A percentile compares a stretch with the other conserved stretches of the same genome.
These are phyloP conservation scores for Meandrusa payeni DNA, from an alignment of 2,888 invertebrate genomes.

Conservation along the genomic window DNA sequence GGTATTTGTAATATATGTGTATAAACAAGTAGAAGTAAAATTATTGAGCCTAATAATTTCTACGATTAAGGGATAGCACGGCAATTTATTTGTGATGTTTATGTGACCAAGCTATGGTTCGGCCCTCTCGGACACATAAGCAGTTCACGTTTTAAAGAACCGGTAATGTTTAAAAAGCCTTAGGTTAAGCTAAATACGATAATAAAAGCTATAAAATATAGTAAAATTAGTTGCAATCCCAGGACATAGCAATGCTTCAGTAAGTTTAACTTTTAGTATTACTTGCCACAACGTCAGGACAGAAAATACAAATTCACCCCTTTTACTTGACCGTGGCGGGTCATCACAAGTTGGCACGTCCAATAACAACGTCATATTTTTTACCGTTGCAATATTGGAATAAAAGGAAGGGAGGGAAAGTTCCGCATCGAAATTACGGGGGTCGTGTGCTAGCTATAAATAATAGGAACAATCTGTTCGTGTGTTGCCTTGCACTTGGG, in stretches of 20 bases:
- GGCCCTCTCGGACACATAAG: too few relatives aligned
- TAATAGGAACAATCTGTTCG: constrained; percentile 74
- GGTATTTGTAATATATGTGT: too few relatives aligned
- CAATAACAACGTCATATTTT: constrained; percentile 79
- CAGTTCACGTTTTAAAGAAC: too few relatives aligned
- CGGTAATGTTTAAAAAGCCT: too few relatives aligned
- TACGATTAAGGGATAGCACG: too few relatives aligned
- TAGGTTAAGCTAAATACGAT: too few relatives aligned
- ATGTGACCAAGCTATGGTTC: too few relatives aligned
- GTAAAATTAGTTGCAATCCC: constrained; percentile 28
- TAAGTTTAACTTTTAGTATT: constrained; percentile 28
- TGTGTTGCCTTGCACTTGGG: constrained; percentile 33
- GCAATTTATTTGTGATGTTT: too few relatives aligned
- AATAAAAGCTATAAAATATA: too few relatives aligned
- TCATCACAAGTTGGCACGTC: constrained; percentile 60
- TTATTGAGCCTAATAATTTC: too few relatives aligned
- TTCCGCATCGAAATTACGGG: constrained; percentile 66
- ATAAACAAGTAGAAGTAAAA: too few relatives aligned
- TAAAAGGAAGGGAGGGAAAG: constrained; percentile 67
- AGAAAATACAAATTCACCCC: constrained; percentile 55
- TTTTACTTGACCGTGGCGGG: constrained; percentile 63
- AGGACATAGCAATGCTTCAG: too few relatives aligned
- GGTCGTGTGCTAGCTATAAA: constrained; percentile 69
- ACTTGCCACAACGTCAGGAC: constrained; percentile 27
- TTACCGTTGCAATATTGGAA: constrained; percentile 74